These are phyloP conservation scores for Glyptemys insculpta DNA, from an alignment of 2,797 vertebrate genomes.

Conservation along the genomic window DNA sequence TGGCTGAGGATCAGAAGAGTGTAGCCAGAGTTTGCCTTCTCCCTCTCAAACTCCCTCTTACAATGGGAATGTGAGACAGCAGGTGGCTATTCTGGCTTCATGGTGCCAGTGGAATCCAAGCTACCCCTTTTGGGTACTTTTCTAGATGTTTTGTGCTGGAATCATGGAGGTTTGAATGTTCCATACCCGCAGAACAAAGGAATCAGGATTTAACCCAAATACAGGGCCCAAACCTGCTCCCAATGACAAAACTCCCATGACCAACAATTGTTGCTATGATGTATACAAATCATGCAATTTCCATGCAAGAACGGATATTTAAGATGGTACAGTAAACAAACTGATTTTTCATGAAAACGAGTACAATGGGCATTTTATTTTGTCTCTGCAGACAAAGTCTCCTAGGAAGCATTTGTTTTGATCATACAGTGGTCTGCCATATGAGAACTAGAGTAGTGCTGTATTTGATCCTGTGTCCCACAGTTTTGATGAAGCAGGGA, in stretches of 20 bases:
- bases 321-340: neutral
- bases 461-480: neutral
- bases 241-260: neutral
- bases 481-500: constrained; percentile 1
- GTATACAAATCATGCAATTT: neutral
- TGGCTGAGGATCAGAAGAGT: neutral
- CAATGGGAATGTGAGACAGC: neutral
- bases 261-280: neutral
- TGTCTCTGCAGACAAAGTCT: neutral
- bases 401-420: constrained; percentile 11
- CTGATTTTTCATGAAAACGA: neutral
- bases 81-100: neutral
- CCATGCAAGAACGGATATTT: neutral
- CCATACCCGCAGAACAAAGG: neutral
- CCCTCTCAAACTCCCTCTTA: neutral
- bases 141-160: neutral
- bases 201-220: neutral
- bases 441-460: neutral
- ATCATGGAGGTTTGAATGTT: neutral
- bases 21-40: neutral
- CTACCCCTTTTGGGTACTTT: neutral
- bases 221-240: neutral
- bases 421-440: constrained; percentile 10
- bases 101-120: neutral
- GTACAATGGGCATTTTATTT: neutral